A percentile compares a stretch with the other conserved stretches of the same genome.
Evolutionary conservation across 1,140 invertebrate species (phyloP).

Genomic region (Drosophila insularis): DNA sequence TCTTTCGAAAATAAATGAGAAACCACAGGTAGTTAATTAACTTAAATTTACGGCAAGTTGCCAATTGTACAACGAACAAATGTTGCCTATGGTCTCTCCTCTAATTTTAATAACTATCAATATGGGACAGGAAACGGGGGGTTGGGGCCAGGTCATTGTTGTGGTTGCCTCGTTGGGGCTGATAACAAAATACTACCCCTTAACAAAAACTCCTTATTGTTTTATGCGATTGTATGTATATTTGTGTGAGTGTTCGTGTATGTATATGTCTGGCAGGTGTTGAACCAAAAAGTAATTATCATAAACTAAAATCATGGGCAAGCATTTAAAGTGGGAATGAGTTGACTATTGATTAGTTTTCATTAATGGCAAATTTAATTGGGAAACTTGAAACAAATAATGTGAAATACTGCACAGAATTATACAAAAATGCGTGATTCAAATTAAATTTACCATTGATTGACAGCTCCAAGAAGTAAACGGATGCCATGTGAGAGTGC

Average conservation of each 20-base stretch:
- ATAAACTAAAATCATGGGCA: conserved; percentile 27
- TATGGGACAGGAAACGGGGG: background rate
- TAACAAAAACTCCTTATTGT: conserved; percentile 16
- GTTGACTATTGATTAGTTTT: conserved; percentile 34
- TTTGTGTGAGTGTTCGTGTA: background rate
- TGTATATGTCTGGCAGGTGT: conserved; percentile 39
- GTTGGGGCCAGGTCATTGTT: background rate
- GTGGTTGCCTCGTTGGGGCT: conserved; percentile 19
- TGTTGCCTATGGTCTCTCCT: conserved; percentile 13
- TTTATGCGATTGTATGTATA: background rate
- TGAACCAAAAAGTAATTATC: conserved; percentile 61
- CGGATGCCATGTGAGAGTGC: conserved; percentile 58
- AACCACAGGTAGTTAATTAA: conserved; percentile 47
- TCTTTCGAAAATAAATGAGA: background rate
- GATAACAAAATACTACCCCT: conserved; percentile 34
- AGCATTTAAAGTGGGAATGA: background rate
- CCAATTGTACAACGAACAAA: conserved; percentile 25
- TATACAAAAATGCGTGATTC: conserved; percentile 26
- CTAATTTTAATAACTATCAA: conserved; percentile 44
- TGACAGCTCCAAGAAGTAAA: conserved; percentile 64
- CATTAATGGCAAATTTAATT: conserved; percentile 42
- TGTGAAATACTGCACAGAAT: conserved; percentile 13
- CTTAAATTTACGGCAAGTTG: conserved; percentile 45
- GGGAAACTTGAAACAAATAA: conserved; percentile 39
- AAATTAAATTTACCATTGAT: conserved; percentile 68